Evolutionary conservation across 2,888 invertebrate genomes (phyloP).

Genomic region (Drosophila cracens): DNA sequence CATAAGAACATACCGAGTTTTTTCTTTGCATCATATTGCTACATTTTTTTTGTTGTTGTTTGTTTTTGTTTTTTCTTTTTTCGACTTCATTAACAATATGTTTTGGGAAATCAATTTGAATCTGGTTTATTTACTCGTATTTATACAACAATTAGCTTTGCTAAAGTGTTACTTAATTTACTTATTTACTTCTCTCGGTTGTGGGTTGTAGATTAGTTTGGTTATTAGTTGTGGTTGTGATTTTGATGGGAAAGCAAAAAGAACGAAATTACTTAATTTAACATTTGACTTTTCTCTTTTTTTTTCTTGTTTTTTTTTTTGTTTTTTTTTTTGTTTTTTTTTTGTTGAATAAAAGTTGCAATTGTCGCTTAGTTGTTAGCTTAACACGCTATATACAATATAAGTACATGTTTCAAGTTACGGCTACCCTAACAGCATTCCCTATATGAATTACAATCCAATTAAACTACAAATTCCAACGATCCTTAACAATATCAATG

Average conservation of each 20-base stretch:
- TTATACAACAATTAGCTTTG: constrained; percentile 84
- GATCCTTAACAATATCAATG: constrained; percentile 76
- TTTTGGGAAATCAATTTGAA: constrained; percentile 61
- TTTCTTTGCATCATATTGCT: constrained; percentile 75
- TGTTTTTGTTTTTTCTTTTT: constrained; percentile 10
- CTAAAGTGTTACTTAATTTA: constrained; percentile 77
- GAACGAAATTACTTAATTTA: constrained; percentile 21
- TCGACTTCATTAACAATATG: constrained; percentile 35
- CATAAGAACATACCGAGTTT: constrained; percentile 80
- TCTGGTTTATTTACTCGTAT: constrained; percentile 55
- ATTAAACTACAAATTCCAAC: constrained; percentile 78
- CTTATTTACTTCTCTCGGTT: constrained; percentile 42
- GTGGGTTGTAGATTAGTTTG: constrained; percentile 20
- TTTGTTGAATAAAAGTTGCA: constrained; percentile 11
- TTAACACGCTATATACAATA: constrained; percentile 76
- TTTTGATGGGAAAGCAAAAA: constrained; percentile 38
- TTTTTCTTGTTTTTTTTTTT: background rate
- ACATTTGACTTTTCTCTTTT: constrained; percentile 17
- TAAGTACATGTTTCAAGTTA: constrained; percentile 64
- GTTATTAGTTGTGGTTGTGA: constrained; percentile 24
- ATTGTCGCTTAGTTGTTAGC: constrained; percentile 48
- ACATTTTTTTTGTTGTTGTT: constrained; percentile 46
- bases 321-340: background rate
- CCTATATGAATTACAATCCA: constrained; percentile 70
- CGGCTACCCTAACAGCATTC: constrained; percentile 77